These are phyloP conservation scores for Pardalotus punctatus DNA, from an alignment of 2,113 vertebrate species.

Conservation along the genomic window DNA sequence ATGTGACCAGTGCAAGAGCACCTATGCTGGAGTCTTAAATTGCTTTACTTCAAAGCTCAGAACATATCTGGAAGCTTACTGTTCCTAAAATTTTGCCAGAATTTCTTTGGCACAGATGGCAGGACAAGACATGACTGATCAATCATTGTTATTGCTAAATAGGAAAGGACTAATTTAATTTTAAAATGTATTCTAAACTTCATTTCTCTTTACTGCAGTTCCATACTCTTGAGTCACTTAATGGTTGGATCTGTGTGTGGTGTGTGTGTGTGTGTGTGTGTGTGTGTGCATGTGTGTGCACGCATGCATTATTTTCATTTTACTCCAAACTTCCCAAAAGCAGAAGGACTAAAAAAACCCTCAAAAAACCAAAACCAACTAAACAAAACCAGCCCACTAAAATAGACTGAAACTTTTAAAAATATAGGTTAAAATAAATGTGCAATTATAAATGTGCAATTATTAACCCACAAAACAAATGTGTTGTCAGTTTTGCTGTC, in stretches of 20 bases:
- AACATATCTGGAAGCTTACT: neutral
- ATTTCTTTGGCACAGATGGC: neutral
- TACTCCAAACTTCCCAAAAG: neutral
- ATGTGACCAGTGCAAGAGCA: neutral
- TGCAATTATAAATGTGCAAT: neutral
- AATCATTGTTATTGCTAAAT: neutral
- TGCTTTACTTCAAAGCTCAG: neutral
- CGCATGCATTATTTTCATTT: neutral
- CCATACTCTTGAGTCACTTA: neutral
- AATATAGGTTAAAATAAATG: neutral
- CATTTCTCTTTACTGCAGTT: neutral
- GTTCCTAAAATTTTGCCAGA: neutral
- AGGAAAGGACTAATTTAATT: neutral
- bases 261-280: fast-evolving
- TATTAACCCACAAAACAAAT: neutral
- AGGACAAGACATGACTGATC: neutral
- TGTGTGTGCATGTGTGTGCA: fast-evolving
- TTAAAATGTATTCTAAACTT: neutral
- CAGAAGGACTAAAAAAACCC: neutral
- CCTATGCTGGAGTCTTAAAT: neutral
- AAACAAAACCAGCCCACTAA: neutral
- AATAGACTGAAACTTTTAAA: neutral
- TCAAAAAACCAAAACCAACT: neutral
- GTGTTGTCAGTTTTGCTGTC: neutral
- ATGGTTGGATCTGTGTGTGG: neutral